phyloP scores from a whole-genome alignment of 2,113 vertebrate species.

The Neogale vison region DNA sequence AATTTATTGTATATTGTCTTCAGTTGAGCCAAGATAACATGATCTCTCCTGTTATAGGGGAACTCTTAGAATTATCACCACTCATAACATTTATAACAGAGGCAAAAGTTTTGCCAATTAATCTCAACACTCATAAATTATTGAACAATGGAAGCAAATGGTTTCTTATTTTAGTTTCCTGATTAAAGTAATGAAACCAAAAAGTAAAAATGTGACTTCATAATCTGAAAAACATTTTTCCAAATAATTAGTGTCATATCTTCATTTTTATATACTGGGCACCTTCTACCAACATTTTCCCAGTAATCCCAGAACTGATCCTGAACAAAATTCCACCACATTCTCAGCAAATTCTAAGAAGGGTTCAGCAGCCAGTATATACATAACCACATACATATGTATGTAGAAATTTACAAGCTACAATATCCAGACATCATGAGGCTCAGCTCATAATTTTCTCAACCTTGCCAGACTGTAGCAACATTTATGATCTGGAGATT shows the following conservation, averaged over 20 bases:
- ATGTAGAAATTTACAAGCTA: slow-evolving; percentile 89
- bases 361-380: slow-evolving; percentile 79
- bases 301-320: slow-evolving; percentile 72
- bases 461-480: slow-evolving; percentile 86
- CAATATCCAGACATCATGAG: slow-evolving; percentile 87
- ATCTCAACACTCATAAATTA: slow-evolving; percentile 41
- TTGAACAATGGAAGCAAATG: slow-evolving; percentile 17
- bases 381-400: slow-evolving; percentile 87
- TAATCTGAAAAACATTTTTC: slow-evolving; percentile 35
- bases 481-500: slow-evolving; percentile 90
- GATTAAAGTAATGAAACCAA: slow-evolving; percentile 40
- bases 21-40: neutral
- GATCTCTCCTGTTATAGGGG: neutral
- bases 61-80: slow-evolving; percentile 37
- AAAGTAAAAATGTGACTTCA: neutral
- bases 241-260: neutral
- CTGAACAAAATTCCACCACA: slow-evolving; percentile 79
- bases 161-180: slow-evolving; percentile 43
- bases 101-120: slow-evolving; percentile 33
- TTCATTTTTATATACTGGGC: slow-evolving; percentile 26
- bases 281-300: slow-evolving; percentile 36
- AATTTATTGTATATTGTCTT: neutral
- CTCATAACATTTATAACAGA: neutral
- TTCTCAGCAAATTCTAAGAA: slow-evolving; percentile 82
- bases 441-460: slow-evolving; percentile 87